These are phyloP conservation scores for Antheraea assamensis DNA, from an alignment of 2,888 invertebrate species.

Conservation along the genomic window DNA sequence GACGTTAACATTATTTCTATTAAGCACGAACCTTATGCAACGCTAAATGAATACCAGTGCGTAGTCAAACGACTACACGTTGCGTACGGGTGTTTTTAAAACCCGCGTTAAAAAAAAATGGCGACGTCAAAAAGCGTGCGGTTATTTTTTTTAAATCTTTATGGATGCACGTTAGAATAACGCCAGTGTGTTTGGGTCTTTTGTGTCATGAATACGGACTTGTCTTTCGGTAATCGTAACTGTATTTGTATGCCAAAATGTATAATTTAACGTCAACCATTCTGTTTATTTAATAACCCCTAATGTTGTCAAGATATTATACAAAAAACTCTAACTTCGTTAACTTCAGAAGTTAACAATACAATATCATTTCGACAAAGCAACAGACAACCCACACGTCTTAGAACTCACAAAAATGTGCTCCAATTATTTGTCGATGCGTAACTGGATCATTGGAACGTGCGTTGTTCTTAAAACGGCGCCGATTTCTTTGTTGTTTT, in stretches of 20 bases:
- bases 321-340: not conserved
- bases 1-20: no score
- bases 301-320: not conserved
- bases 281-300: not conserved
- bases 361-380: not conserved
- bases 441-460: conserved; percentile 44
- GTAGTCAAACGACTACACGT: no score
- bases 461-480: conserved; percentile 34
- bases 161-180: no score
- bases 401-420: conserved; percentile 25
- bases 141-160: no score
- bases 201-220: no score
- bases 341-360: not conserved
- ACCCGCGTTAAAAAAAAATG: no score
- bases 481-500: conserved; percentile 43
- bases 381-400: not conserved
- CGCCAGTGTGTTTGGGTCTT: no score
- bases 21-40: no score
- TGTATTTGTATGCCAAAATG: not conserved
- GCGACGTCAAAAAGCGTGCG: no score
- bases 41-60: no score
- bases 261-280: not conserved
- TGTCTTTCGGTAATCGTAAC: no score
- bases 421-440: conserved; percentile 25
- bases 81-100: no score